Evolutionary conservation across 2,113 vertebrate genomes (phyloP).

Genomic region (Alexandromys fortis): DNA sequence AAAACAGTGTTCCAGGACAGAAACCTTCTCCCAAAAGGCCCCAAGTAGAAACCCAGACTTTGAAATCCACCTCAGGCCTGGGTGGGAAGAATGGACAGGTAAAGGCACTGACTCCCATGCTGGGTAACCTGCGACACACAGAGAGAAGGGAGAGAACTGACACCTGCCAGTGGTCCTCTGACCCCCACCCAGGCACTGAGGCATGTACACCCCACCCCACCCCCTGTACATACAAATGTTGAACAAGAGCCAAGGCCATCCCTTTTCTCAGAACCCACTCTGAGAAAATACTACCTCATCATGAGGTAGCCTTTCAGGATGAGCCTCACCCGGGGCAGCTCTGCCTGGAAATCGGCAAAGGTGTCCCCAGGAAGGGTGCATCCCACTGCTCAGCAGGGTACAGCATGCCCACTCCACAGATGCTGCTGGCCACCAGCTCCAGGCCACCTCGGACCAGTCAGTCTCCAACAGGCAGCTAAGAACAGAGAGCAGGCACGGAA

Average conservation of each 20-base stretch:
- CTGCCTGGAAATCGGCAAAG: accelerated
- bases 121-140: neutral
- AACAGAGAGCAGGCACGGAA: neutral
- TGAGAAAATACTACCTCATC: too few relatives aligned
- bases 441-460: neutral
- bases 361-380: neutral
- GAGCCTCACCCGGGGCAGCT: neutral
- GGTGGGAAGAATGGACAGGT: neutral
- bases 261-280: neutral
- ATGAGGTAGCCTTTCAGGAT: too few relatives aligned
- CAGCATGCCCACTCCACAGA: accelerated
- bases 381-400: accelerated
- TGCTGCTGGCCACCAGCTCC: neutral
- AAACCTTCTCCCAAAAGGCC: neutral
- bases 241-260: neutral
- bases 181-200: neutral
- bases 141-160: neutral
- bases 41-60: neutral
- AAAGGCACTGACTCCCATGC: neutral
- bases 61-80: neutral
- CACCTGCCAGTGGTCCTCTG: too few relatives aligned
- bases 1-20: neutral
- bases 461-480: neutral
- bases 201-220: neutral
- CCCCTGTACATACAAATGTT: too few relatives aligned